phyloP scores from a whole-genome alignment of 2,797 vertebrate genomes.

The Distichodus sexfasciatus region DNA sequence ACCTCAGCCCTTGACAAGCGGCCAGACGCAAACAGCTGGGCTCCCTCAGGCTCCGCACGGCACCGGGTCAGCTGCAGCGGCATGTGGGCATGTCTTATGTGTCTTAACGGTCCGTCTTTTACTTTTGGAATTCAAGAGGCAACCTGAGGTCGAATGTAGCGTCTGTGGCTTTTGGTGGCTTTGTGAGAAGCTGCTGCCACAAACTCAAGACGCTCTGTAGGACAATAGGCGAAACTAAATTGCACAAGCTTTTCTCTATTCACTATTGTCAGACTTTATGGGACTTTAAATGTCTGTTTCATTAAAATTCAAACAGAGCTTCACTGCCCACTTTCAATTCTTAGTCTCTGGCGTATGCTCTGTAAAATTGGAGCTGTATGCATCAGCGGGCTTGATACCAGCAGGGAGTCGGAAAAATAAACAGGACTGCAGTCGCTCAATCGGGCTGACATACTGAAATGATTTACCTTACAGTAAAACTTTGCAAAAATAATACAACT shows the following conservation, averaged over 20 bases:
- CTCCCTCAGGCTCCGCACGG: conserved; percentile 52
- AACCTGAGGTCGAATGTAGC: background rate
- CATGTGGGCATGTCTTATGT: conserved; percentile 34
- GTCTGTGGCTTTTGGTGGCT: background rate
- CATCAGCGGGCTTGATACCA: background rate
- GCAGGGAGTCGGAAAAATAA: background rate
- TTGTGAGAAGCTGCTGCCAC: background rate
- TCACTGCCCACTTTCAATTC: background rate
- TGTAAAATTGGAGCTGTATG: background rate
- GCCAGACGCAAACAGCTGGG: conserved; percentile 64
- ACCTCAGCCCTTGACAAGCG: conserved; percentile 52
- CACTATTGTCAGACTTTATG: background rate
- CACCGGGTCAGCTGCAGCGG: conserved; percentile 47
- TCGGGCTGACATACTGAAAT: background rate
- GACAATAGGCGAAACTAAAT: background rate
- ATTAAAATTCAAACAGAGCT: background rate
- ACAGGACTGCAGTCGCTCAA: background rate
- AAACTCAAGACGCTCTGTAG: background rate
- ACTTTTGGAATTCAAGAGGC: background rate
- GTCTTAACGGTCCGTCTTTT: conserved; percentile 23
- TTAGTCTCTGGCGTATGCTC: background rate
- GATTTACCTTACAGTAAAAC: no score
- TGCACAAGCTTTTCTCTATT: background rate
- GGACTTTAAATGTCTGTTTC: background rate
- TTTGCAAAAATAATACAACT: background rate